Conservation (phyloP, 2,113 vertebrate genomes). For the Catharus minimus region DNA sequence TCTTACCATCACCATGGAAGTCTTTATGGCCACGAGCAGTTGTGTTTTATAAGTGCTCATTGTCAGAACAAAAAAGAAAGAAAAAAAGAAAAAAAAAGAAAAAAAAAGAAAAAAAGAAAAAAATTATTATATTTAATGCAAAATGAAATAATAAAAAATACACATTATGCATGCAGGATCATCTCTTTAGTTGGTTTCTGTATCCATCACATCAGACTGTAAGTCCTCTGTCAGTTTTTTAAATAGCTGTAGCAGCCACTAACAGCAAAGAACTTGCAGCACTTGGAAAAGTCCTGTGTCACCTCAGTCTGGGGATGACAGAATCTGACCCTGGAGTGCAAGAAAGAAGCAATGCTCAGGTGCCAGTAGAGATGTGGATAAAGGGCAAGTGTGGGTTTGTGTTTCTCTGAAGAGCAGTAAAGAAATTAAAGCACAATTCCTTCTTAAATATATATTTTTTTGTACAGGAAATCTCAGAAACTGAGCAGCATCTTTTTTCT, state of each 20-base stretch:
- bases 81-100: background rate
- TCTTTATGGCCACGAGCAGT: background rate
- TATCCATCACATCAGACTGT: background rate
- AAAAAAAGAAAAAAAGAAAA: fast-evolving
- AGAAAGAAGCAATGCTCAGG: background rate
- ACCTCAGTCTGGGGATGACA: background rate
- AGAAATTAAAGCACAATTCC: background rate
- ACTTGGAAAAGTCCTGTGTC: background rate
- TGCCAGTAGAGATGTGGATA: background rate
- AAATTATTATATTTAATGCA: background rate
- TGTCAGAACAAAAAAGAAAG: background rate
- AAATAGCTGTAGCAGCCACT: background rate
- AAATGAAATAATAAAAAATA: background rate
- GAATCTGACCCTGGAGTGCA: background rate
- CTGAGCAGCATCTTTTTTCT: background rate
- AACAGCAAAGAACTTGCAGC: background rate
- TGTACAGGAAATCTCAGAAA: background rate
- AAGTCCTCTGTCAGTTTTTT: background rate
- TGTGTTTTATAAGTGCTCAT: background rate
- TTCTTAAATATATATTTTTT: background rate
- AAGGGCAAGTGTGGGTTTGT: background rate
- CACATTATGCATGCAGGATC: background rate
- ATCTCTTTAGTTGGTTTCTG: background rate
- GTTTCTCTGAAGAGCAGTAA: background rate
- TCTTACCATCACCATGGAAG: background rate